Evolutionary conservation across 2,797 vertebrate genomes (phyloP), one percentile per base, ranked within the genome.

Genomic region (Channallabes apus): DNA sequence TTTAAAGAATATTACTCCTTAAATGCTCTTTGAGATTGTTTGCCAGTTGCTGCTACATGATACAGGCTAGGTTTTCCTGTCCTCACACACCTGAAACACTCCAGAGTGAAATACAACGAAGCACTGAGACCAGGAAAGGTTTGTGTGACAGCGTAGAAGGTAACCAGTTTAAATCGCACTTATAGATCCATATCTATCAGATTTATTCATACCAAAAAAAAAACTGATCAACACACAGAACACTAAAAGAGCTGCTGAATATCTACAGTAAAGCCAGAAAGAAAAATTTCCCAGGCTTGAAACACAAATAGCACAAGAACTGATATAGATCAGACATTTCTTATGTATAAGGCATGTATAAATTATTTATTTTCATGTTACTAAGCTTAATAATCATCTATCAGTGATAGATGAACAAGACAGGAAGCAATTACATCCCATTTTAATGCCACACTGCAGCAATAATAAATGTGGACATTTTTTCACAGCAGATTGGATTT

Each of bases 401-500:
- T 51, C 71, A 76, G 51, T 58, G 32, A 51, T 24, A 71, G 54
- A 64, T 24, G 29, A 61, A 35, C 27, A 56, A 9, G 32, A 41
- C 61, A 61, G 22, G 29, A 75, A 72, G 27, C 32, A 11, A 54
- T 35, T 38, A 79, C 20, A 20, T 38, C 32, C 2, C n/a, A 20
- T 32, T 56, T 84, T 4, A 9, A 29, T 51, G 8, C 20, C 65
- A 62, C 6, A 51, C 58, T 58, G 81, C 71, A 87, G 85, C 6
- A 80, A 79, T 29, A 81, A 82, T 35, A 85, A 65, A 24, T 14
- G 22, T 46, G 51, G 62, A 87, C 77, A 79, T 24, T 67, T 64
- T 14, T 87, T 85, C 88, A 85, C 58, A 82, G 88, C 87, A 86
- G 86, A 67, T 51, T 80, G 82, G 32, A 87, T 59, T 68, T 77